These are phyloP conservation scores for Gymnoscelis rufifasciata DNA, from an alignment of 2,888 invertebrate species.

Conservation along the genomic window DNA sequence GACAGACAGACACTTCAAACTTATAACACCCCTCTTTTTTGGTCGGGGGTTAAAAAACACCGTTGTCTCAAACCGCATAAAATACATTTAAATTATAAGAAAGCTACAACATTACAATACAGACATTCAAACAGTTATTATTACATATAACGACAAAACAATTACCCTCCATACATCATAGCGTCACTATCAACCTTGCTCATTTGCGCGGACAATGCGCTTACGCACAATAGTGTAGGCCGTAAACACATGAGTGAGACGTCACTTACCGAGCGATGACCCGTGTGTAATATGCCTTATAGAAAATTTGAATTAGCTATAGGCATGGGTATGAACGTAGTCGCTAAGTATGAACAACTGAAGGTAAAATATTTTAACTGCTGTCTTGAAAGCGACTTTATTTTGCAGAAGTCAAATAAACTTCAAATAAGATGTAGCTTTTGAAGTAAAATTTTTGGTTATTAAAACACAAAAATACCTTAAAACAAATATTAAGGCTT, in stretches of 20 bases:
- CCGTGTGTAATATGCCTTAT: constrained; percentile 13
- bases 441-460: too few relatives aligned
- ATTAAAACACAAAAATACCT: too few relatives aligned
- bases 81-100: neutral
- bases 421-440: too few relatives aligned
- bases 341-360: neutral
- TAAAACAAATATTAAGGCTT: too few relatives aligned
- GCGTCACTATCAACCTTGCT: constrained; percentile 12
- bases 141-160: constrained; percentile 4
- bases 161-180: constrained; percentile 1
- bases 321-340: neutral
- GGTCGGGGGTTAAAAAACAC: too few relatives aligned
- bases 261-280: constrained; percentile 17
- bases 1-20: too few relatives aligned
- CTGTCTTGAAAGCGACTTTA: too few relatives aligned
- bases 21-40: too few relatives aligned
- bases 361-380: too few relatives aligned
- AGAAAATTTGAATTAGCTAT: neutral
- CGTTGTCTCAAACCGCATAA: too few relatives aligned
- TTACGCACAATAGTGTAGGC: constrained; percentile 4
- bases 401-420: too few relatives aligned
- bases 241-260: constrained; percentile 20
- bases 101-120: neutral
- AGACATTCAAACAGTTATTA: too few relatives aligned
- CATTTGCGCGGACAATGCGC: constrained; percentile 6